Evolutionary conservation across 2,113 vertebrate species (phyloP).

Genomic region (Alosa alosa): DNA sequence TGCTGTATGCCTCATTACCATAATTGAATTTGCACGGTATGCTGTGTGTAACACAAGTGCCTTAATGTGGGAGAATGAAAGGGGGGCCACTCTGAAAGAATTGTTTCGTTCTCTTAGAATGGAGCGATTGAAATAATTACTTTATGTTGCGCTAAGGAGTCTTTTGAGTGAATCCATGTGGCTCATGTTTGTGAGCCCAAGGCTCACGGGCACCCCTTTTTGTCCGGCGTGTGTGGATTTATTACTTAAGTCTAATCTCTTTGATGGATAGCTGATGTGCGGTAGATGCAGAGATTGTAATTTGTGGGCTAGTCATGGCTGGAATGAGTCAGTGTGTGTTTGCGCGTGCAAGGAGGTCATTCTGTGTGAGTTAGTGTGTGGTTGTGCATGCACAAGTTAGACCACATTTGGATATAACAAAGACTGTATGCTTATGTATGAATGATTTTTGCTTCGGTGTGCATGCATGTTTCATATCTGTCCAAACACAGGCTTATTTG

Average conservation of each 20-base stretch:
- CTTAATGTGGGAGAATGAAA: neutral
- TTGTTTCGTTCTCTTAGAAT: neutral
- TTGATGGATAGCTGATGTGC: conserved; percentile 16
- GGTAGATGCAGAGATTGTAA: conserved; percentile 15
- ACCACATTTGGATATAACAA: neutral
- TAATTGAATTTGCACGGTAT: conserved; percentile 13
- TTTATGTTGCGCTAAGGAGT: neutral
- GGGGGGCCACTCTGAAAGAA: neutral
- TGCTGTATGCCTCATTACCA: conserved; percentile 5
- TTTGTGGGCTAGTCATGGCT: neutral
- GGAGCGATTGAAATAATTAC: neutral
- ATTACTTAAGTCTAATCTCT: conserved; percentile 16
- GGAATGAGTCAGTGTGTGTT: neutral
- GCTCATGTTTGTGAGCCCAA: neutral
- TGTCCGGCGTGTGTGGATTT: neutral
- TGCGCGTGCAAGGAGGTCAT: neutral
- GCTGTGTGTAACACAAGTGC: conserved; percentile 6
- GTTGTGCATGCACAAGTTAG: neutral
- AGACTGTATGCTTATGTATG: neutral
- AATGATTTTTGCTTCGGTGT: neutral
- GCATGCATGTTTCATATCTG: neutral
- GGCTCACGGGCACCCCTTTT: neutral
- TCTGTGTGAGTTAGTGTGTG: neutral
- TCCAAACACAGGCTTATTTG: neutral
- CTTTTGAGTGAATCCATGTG: neutral